Percentiles rank a stretch among this genome's conserved stretches.
phyloP scores from a whole-genome alignment of 1,140 invertebrate genomes.

The Campoletis sonorensis region DNA sequence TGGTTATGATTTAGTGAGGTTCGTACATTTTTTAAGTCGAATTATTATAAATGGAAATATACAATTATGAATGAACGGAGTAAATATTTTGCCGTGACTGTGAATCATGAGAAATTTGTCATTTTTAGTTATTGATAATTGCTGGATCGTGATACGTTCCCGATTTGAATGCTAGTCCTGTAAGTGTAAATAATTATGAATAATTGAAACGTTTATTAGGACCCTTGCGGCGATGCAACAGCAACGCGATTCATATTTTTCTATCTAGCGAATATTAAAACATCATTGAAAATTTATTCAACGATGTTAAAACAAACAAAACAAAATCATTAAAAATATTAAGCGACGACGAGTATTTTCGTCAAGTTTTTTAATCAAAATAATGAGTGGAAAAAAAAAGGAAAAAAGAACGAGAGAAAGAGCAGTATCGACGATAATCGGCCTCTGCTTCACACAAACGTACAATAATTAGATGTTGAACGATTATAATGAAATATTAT shows the following conservation, averaged over 20 bases:
- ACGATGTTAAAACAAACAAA: neutral
- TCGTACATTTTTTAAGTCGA: too few relatives aligned
- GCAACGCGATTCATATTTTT: slow-evolving; percentile 30
- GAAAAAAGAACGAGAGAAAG: neutral
- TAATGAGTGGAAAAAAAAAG: neutral
- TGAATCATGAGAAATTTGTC: neutral
- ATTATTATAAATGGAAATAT: too few relatives aligned
- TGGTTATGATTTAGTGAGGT: too few relatives aligned
- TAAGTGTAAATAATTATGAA: slow-evolving; percentile 38
- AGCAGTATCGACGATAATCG: slow-evolving; percentile 1
- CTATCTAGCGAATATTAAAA: slow-evolving; percentile 14
- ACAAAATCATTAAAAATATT: neutral
- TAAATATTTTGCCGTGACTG: neutral
- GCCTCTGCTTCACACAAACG: slow-evolving; percentile 25
- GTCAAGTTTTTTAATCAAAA: neutral
- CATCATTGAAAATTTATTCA: neutral
- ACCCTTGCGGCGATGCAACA: slow-evolving; percentile 3
- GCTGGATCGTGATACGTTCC: neutral
- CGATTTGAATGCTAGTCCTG: slow-evolving; percentile 20
- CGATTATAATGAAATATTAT: slow-evolving; percentile 15
- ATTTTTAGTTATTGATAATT: slow-evolving; percentile 9
- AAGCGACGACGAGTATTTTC: neutral
- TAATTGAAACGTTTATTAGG: slow-evolving; percentile 12
- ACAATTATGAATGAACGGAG: neutral
- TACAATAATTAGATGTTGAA: slow-evolving; percentile 30